phyloP scores from a whole-genome alignment of 2,797 vertebrate species.

The Tragelaphus oryx region DNA sequence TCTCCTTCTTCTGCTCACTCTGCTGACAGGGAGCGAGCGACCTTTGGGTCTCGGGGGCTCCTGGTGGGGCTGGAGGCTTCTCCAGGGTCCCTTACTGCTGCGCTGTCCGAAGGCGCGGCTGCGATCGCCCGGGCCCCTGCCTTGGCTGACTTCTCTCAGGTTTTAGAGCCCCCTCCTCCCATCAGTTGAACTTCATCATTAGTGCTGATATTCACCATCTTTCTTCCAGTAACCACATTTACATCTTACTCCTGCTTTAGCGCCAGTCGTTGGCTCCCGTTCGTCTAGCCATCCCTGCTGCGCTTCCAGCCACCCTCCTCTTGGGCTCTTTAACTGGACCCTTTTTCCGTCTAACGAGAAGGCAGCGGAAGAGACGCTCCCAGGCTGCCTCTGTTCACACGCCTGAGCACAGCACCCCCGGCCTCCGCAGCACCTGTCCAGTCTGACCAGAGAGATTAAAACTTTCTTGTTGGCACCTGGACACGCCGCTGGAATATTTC shows the following conservation, averaged over 20 bases:
- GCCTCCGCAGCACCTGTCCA: background rate
- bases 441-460: too few species aligned
- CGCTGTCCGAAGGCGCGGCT: rapidly evolving
- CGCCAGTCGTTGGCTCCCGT: rapidly evolving
- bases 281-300: rapidly evolving
- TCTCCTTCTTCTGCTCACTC: background rate
- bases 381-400: background rate
- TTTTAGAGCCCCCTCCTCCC: background rate
- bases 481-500: background rate
- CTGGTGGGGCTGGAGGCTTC: background rate
- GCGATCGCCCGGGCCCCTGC: rapidly evolving
- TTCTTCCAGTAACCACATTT: background rate
- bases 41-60: rapidly evolving
- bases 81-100: background rate
- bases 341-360: background rate
- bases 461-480: rapidly evolving
- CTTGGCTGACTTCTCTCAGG: background rate
- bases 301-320: rapidly evolving
- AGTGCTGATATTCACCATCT: background rate
- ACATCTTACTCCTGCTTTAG: background rate
- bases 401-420: background rate
- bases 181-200: background rate
- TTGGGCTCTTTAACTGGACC: background rate
- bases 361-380: background rate
- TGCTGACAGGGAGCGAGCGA: rapidly evolving